Conservation (phyloP, 2,113 vertebrate genomes). For the Tapirus terrestris region DNA sequence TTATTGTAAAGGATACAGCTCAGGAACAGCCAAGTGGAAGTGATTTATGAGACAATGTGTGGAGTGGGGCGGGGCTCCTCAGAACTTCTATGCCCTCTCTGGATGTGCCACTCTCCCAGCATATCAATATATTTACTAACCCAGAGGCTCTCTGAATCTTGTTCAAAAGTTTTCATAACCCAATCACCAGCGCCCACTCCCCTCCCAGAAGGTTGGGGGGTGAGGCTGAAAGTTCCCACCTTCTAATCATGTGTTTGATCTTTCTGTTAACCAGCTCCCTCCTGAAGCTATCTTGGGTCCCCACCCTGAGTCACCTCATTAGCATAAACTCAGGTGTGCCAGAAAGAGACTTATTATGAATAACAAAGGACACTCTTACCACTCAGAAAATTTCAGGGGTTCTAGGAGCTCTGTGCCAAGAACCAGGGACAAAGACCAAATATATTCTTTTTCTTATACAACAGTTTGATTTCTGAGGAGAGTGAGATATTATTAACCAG, state of each 20-base stretch:
- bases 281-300: neutral
- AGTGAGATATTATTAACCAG: neutral
- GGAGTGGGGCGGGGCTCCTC: too few relatives aligned
- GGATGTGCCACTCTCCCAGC: rapidly evolving
- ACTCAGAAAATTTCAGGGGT: neutral
- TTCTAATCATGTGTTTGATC: neutral
- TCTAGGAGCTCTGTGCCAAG: neutral
- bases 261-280: neutral
- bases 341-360: neutral
- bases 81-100: neutral
- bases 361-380: neutral
- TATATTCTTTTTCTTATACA: neutral
- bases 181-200: neutral
- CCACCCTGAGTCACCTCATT: neutral
- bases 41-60: neutral
- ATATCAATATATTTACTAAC: too few relatives aligned
- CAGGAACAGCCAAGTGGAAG: neutral
- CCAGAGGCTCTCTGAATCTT: neutral
- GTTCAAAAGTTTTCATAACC: neutral
- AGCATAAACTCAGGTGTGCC: neutral
- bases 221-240: neutral
- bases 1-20: neutral
- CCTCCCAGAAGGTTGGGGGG: neutral
- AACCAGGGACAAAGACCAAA: neutral
- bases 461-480: neutral